Base-by-base conservation (phyloP, 53 echinoderm and acorn worm species). In the Zoroaster sp. region DNA sequence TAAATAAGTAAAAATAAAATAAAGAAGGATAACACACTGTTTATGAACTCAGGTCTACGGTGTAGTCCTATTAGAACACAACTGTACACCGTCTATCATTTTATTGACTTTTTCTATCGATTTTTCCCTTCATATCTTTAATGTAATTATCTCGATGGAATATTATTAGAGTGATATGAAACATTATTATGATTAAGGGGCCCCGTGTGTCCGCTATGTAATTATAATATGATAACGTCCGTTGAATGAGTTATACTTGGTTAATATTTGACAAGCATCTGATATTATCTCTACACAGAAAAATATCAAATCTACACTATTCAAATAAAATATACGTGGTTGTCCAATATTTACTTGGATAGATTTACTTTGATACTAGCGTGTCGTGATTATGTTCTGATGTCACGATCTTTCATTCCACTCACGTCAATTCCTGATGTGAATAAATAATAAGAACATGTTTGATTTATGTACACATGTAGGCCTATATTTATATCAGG, bases 371-470 rank as follows among this genome's bases (percentile, higher is more conserved):
- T 42, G 85, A 85, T 85, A 78, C 54, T 37, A 59, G 85, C 10
- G 53, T 79, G 32, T 47, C 4, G 32, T 30, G 47, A 33, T 85
- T 46, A 51, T 38, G 49, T 44, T 85, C 32, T 49, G n/a, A 66
- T 69, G 49, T 47, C 49, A 34, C 47, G 70, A 66, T 20, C 52
- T 34, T 69, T 33, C 85, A 52, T 46, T 70, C 85, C 59, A 20
- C 82, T 78, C 82, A 67, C 67, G 82, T 67, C 68, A 82, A 59
- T 18, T 66, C 42, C 82, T 41, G 49, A 33, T 38, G 69, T 36
- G 85, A 85, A 85, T 85, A 69, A 71, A 85, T 85, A 85, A 71
- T 85, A 44, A 43, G 66, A 85, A 25, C 85, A 71, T 85, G 85
- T 71, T 83, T 83, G 83, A 71, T 83, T 47, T 71, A 66, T 20